A percentile compares a stretch with the other conserved stretches of the same genome.
Conservation (phyloP, 64 coral and sea anemone genomes). For the Montipora cactus region DNA sequence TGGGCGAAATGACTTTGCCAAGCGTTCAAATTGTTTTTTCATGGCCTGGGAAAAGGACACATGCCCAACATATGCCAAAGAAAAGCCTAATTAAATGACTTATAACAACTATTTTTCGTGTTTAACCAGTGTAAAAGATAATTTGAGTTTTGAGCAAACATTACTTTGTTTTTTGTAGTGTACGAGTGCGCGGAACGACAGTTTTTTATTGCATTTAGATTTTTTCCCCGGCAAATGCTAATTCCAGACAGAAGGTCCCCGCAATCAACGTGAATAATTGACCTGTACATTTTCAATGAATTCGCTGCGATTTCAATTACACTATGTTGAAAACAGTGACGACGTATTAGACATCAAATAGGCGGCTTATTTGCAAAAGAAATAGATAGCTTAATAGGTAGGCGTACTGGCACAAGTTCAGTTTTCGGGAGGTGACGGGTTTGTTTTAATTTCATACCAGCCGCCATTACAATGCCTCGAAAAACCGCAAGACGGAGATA, state of each 20-base stretch:
- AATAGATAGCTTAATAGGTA: constrained; percentile 12
- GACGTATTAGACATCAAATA: constrained; percentile 27
- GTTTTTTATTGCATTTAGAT: constrained; percentile 7
- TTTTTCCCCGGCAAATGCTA: constrained; percentile 13
- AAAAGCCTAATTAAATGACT: constrained; percentile 59
- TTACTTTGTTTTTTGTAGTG: constrained; percentile 45
- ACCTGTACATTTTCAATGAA: constrained; percentile 28
- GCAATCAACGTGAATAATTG: background rate
- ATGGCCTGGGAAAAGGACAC: constrained; percentile 60
- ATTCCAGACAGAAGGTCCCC: constrained; percentile 18
- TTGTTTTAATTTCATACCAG: background rate
- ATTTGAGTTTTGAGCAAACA: constrained; percentile 55
- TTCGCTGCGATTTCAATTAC: constrained; percentile 37
- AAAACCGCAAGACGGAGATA: too few relatives aligned
- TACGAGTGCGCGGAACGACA: constrained; percentile 5
- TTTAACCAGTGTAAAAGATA: constrained; percentile 77
- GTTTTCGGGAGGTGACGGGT: too few relatives aligned
- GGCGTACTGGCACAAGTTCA: background rate
- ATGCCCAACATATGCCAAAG: constrained; percentile 65
- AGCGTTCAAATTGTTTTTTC: background rate
- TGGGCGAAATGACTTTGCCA: constrained; percentile 1
- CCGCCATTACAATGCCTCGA: background rate
- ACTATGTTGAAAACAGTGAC: constrained; percentile 13
- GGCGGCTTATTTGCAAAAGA: constrained; percentile 44
- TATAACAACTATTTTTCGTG: constrained; percentile 73